Conservation (phyloP, 1,140 invertebrate genomes). For the Camponotus floridanus region DNA sequence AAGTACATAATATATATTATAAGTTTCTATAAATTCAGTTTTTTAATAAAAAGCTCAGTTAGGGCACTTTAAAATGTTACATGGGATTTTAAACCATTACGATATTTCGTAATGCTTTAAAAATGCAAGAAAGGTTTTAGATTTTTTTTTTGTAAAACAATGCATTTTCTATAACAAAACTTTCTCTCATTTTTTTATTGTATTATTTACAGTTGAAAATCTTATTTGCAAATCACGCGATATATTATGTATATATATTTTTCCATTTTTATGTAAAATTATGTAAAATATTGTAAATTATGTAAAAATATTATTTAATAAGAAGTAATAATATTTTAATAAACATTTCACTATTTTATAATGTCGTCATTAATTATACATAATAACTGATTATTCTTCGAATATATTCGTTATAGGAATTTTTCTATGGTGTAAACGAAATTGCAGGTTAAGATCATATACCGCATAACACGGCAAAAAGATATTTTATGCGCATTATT, state of each 20-base stretch:
- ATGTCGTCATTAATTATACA: not conserved
- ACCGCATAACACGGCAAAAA: slow-evolving; percentile 9
- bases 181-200: no score
- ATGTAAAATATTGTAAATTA: no score
- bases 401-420: slow-evolving; percentile 14
- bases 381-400: not conserved
- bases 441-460: slow-evolving; percentile 17
- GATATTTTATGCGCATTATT: slow-evolving; percentile 78
- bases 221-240: not conserved
- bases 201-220: not conserved
- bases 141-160: not conserved
- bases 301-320: not conserved
- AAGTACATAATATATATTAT: not conserved
- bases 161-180: not conserved
- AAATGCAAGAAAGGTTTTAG: not conserved
- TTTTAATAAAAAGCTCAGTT: not conserved
- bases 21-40: not conserved
- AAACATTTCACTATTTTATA: not conserved
- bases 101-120: not conserved
- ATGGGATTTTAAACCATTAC: no score
- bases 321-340: not conserved
- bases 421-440: not conserved
- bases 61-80: not conserved
- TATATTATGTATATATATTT: no score
- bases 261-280: no score